A percentile compares a stretch with the other conserved stretches of the same genome.
Conservation (phyloP, 1,140 invertebrate species). For the Monochamus saltuarius region DNA sequence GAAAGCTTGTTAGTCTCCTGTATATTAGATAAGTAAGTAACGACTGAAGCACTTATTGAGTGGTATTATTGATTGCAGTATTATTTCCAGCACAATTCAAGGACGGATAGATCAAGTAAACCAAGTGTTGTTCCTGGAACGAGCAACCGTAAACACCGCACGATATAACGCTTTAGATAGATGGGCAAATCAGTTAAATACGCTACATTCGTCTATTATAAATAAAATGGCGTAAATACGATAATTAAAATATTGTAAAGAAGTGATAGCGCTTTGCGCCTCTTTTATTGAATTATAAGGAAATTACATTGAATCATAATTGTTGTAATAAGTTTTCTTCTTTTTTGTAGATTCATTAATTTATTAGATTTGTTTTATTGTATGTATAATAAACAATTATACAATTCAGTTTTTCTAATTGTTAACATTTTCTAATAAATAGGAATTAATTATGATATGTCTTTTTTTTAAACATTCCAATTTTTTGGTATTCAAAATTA, state of each 20-base stretch:
- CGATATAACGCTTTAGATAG: slow-evolving; percentile 90
- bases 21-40: slow-evolving; percentile 89
- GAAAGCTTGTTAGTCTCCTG: slow-evolving; percentile 97
- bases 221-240: slow-evolving; percentile 77
- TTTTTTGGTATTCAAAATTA: slow-evolving; percentile 8
- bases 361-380: neutral
- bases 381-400: slow-evolving; percentile 11
- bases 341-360: slow-evolving; percentile 1
- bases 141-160: slow-evolving; percentile 77
- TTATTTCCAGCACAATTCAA: slow-evolving; percentile 71
- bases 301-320: neutral
- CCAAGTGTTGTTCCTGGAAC: slow-evolving; percentile 88
- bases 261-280: slow-evolving; percentile 34
- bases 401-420: slow-evolving; percentile 17
- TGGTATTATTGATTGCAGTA: slow-evolving; percentile 10
- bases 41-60: neutral
- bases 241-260: slow-evolving; percentile 8
- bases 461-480: too few species aligned
- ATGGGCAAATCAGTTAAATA: slow-evolving; percentile 90
- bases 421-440: slow-evolving; percentile 31
- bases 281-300: slow-evolving; percentile 20
- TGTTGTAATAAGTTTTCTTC: slow-evolving; percentile 11
- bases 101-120: slow-evolving; percentile 97
- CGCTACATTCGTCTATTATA: slow-evolving; percentile 85
- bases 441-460: slow-evolving; percentile 25